phyloP scores from a whole-genome alignment of 2,888 invertebrate genomes.

The Lepidochrysops patricia region DNA sequence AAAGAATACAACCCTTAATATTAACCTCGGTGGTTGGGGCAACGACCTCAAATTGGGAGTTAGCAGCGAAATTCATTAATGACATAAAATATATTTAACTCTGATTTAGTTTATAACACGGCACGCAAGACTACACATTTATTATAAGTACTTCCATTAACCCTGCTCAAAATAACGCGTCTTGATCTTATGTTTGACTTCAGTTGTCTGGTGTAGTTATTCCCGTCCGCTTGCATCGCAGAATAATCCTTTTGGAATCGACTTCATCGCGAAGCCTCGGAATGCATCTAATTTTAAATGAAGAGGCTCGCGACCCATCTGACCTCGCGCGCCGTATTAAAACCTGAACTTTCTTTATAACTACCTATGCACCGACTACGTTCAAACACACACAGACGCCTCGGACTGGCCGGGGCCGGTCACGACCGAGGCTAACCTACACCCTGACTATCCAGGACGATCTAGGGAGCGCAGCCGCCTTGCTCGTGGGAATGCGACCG shows the following conservation, averaged over 20 bases:
- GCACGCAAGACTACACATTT: background rate
- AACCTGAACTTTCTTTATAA: conserved; percentile 74
- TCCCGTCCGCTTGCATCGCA: conserved; percentile 48
- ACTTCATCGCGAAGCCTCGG: conserved; percentile 57
- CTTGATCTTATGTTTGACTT: conserved; percentile 44
- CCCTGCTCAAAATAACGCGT: conserved; percentile 65
- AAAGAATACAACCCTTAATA: conserved; percentile 36
- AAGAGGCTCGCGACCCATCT: conserved; percentile 70
- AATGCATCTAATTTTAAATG: conserved; percentile 74
- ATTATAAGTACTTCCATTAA: conserved; percentile 43
- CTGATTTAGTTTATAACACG: background rate
- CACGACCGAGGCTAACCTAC: conserved; percentile 59
- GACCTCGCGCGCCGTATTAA: conserved; percentile 69
- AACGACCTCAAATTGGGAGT: conserved; percentile 38
- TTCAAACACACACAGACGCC: conserved; percentile 64
- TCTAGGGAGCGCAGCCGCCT: conserved; percentile 35
- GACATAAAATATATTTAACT: conserved; percentile 6
- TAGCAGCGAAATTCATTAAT: conserved; percentile 15
- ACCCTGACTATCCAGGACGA: conserved; percentile 64
- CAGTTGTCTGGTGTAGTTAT: conserved; percentile 53
- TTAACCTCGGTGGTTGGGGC: conserved; percentile 54
- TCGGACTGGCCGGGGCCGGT: conserved; percentile 52
- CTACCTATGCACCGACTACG: conserved; percentile 66
- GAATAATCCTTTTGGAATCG: conserved; percentile 48
- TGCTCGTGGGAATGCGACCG: conserved; percentile 66